Evolutionary conservation across 2,797 vertebrate genomes (phyloP), one percentile per base, ranked within the genome.

Genomic region (Lates japonicus): DNA sequence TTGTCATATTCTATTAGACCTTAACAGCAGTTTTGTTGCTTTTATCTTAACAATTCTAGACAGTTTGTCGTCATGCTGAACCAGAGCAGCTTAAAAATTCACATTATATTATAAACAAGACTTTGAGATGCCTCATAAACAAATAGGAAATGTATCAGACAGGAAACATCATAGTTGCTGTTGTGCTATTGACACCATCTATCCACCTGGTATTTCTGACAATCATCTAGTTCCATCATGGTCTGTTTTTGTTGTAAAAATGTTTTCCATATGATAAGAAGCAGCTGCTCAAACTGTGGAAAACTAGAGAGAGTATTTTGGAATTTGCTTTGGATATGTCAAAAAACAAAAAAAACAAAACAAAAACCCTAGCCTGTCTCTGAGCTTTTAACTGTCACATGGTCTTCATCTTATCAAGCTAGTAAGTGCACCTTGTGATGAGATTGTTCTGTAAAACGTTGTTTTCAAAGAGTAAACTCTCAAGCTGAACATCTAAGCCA

Each of bases 1-100:
- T 67, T 60, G 64, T 68, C 55, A 76, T 52, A 52, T 42, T 60
- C 44, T 22, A 51, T 51, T 33, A 60, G 19, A 4, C 31, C 12
- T 11, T 52, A 6, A 41, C 10, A 41, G 10, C 39, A 41, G 39
- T 41, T 41, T 0, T 12, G 5, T 42, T 25, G 5, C 2, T 31
- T 25, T 62, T 54, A 42, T 22, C 29, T 39, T 60, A 2, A 39
- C 2, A 20, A 46, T 39, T 42, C 19, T 51, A 35, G 37, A 33
- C 6, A 33, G 17, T 52, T 42, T 7, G 3, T 35, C 37, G 3
- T 3, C n/a, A 57, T 62, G n/a, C 51, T 70, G 2, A 64, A 55
- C 51, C n/a, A 9, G 41, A 22, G 1, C n/a, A 58, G 7, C 9
- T 0, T 51, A 49, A 37, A 7, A 49, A 14, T 12, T 49, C 22